Evolutionary conservation across 2,888 invertebrate species (phyloP).

Genomic region (Spatulosminthurus flaviceps): DNA sequence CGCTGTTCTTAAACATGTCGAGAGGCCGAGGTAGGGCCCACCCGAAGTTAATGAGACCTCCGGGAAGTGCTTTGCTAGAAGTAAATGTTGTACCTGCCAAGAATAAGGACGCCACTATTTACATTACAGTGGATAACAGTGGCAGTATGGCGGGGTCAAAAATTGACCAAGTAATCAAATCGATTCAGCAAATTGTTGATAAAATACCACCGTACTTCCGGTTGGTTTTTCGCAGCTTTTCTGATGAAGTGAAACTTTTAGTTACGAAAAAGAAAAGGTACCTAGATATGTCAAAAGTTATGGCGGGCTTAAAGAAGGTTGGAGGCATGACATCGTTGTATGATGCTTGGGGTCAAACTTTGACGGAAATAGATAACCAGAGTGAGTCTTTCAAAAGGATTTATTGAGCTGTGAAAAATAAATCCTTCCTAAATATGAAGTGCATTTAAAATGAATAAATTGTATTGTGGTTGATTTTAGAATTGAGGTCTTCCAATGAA

Average conservation of each 20-base stretch:
- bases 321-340: not conserved
- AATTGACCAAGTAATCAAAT: not conserved
- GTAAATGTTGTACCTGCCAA: no score
- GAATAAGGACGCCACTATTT: not conserved
- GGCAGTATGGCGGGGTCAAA: not conserved
- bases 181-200: not conserved
- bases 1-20: no score
- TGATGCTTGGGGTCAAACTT: not conserved
- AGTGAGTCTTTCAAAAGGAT: no score
- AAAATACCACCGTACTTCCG: not conserved
- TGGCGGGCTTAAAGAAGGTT: not conserved
- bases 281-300: not conserved
- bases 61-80: no score
- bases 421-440: no score
- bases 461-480: not conserved
- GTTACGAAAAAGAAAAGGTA: not conserved
- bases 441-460: no score
- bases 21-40: no score
- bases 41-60: no score
- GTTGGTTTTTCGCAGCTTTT: not conserved
- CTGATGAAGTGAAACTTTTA: not conserved
- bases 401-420: no score
- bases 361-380: not conserved
- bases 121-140: not conserved
- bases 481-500: not conserved